Evolutionary conservation across 2,888 invertebrate species (phyloP), one percentile per base, ranked within the genome.

Genomic region (Lepidocyrtinus sp.): DNA sequence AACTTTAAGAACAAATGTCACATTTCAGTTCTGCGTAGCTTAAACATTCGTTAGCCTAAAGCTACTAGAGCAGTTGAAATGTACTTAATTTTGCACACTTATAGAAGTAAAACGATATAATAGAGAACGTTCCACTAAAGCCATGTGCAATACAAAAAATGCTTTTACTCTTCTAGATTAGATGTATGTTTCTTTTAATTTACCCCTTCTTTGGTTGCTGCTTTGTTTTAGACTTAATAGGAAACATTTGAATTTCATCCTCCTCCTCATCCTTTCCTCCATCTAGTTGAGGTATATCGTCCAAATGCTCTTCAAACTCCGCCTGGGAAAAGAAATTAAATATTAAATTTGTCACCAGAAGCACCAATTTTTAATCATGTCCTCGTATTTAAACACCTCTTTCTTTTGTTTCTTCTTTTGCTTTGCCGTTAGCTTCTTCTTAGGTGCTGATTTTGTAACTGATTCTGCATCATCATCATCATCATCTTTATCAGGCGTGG

Each of bases 391-490:
- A 55, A 26, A 72, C 72, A 82, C 83, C 71, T 74, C 79, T 62
- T 46, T 85, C 83, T 85, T 85, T 78, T 36, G 83, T 82, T 70
- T 87, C 86, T 80, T 87, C 77, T 77, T 85, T 83, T 73, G 70
- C 79, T 87, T 87, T 1, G 84, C 85, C 46, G 86, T 87, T 59
- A 74, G 25, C 70, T 85, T 83, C 64, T 82, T 83, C 50, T 64
- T 69, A 15, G 24, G 50, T 17, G 24, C 73, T 63, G 72, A 64
- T 19, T 84, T 82, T 80, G 81, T 80, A 22, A 82, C 83, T n/a
- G n/a, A n/a, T 45, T 86, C 86, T 62, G 85, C 82, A 65, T 85
- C 84, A 45, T 72, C 83, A 84, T 87, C n/a, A 82, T 85, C 69
- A 82, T 86, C 59, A 21, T 73, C 78, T 25, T n/a, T 9, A 15